Percentiles rank a stretch among this genome's conserved stretches.
Evolutionary conservation across 92 coral and sea anemone species (phyloP).

Genomic region (Siderastrea radians): DNA sequence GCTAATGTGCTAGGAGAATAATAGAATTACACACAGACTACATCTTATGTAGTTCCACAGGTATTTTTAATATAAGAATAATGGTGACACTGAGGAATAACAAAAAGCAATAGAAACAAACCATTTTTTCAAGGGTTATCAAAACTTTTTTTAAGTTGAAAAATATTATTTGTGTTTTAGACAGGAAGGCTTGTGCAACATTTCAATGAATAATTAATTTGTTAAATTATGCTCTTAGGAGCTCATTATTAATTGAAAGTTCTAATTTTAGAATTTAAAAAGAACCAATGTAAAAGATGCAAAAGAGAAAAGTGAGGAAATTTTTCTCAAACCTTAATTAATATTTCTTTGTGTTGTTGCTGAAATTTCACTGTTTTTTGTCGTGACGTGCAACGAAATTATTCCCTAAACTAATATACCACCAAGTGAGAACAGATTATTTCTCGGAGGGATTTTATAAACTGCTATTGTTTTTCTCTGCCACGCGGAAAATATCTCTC

Average conservation of each 20-base stretch:
- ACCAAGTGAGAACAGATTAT: conserved; percentile 10
- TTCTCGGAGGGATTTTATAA: conserved; percentile 18
- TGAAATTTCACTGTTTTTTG: not conserved
- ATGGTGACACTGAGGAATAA: too few relatives aligned
- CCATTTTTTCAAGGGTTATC: too few relatives aligned
- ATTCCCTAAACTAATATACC: not conserved
- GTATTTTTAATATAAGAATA: too few relatives aligned
- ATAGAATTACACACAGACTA: too few relatives aligned
- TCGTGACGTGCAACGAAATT: not conserved
- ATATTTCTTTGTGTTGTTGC: not conserved
- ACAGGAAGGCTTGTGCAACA: too few relatives aligned
- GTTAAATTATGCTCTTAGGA: not conserved
- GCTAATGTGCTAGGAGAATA: too few relatives aligned
- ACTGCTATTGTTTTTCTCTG: conserved; percentile 7
- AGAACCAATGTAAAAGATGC: not conserved
- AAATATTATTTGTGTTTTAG: too few relatives aligned
- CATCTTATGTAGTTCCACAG: too few relatives aligned
- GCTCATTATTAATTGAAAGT: not conserved
- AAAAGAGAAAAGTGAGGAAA: not conserved
- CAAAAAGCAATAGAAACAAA: too few relatives aligned
- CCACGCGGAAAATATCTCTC: not conserved
- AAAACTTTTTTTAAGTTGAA: too few relatives aligned
- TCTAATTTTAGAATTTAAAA: conserved; percentile 4
- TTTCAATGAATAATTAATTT: too few relatives aligned
- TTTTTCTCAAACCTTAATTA: not conserved